Evolutionary conservation across 2,888 invertebrate species (phyloP).

Genomic region (Criorhina ranunculi): DNA sequence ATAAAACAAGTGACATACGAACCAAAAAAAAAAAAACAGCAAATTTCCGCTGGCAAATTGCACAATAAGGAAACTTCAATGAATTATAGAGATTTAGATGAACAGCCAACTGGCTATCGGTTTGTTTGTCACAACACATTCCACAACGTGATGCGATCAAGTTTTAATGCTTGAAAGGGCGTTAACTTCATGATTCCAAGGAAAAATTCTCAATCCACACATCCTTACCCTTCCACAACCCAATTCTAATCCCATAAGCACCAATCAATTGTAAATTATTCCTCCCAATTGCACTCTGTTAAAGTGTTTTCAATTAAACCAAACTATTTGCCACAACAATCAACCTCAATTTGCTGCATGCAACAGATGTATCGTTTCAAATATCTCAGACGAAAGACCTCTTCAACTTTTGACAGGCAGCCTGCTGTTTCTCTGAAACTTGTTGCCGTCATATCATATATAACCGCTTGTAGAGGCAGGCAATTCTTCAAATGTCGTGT

Average conservation of each 20-base stretch:
- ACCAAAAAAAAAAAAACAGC: not conserved
- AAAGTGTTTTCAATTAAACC: conserved; percentile 64
- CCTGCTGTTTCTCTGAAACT: conserved; percentile 35
- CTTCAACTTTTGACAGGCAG: conserved; percentile 60
- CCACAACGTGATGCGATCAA: too few relatives aligned
- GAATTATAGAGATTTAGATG: not conserved
- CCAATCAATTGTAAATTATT: conserved; percentile 24
- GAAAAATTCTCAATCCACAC: too few relatives aligned
- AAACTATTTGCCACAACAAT: conserved; percentile 57
- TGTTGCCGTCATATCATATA: conserved; percentile 22
- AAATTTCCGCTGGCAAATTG: not conserved
- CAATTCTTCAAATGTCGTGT: conserved; percentile 23
- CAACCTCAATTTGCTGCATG: conserved; percentile 66
- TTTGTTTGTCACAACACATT: too few relatives aligned
- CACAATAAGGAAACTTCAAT: not conserved
- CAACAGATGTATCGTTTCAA: conserved; percentile 39
- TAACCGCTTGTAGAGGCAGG: not conserved
- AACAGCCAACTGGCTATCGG: not conserved
- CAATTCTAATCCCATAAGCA: not conserved
- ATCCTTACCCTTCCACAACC: too few relatives aligned
- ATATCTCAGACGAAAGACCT: conserved; percentile 53
- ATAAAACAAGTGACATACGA: not conserved
- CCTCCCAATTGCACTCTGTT: conserved; percentile 12
- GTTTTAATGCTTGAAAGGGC: too few relatives aligned
- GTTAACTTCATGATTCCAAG: too few relatives aligned